Base-by-base conservation (phyloP, 2,797 vertebrate genomes). In the Tenualosa thibaudeaui region DNA sequence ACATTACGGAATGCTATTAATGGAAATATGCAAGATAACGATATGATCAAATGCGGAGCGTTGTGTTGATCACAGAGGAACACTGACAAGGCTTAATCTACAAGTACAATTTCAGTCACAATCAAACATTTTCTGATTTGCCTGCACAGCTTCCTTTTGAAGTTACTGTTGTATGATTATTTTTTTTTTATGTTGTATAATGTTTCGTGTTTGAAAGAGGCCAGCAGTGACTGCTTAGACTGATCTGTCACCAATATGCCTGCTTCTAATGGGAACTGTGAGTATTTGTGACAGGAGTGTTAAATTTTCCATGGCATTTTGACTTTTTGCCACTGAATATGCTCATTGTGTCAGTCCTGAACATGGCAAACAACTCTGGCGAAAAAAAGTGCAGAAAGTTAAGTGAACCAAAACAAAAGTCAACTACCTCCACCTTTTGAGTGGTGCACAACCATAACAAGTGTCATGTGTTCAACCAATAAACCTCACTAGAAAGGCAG, bases 401-500 rank as follows among this genome's bases (percentile, higher is more conserved):
- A 40, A 78, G 71, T 37, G 71, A 78, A 78, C 71, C 40, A 78
- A 78, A 78, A 78, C 71, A 78, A 78, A 78, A 78, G 71, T 78
- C 71, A 78, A 51, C 82, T 85, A 26, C 19, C 31, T 37, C 26
- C 50, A 54, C 75, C 81, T 81, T 46, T 81, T 31, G 37, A 31
- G 56, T 49, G 43, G 62, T 43, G 88, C 49, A 75, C 58, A 85
- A 51, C 86, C 54, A 65, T 88, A 89, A 91, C 86, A 84, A 89
- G 85, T 81, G 83, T 86, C 88, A 89, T 88, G 87, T 89, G 87
- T 83, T 87, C 84, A 75, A 54, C 82, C 88, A 78, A 84, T 88
- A 86, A 90, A 86, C 87, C 84, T 75, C 82, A 82, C 85, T 83
- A 83, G 87, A 87, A 91, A 89, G 81, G 17, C 92, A 92, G 92